These are phyloP conservation scores for Eupeodes latifasciatus DNA, from an alignment of 2,888 invertebrate species.

Conservation along the genomic window DNA sequence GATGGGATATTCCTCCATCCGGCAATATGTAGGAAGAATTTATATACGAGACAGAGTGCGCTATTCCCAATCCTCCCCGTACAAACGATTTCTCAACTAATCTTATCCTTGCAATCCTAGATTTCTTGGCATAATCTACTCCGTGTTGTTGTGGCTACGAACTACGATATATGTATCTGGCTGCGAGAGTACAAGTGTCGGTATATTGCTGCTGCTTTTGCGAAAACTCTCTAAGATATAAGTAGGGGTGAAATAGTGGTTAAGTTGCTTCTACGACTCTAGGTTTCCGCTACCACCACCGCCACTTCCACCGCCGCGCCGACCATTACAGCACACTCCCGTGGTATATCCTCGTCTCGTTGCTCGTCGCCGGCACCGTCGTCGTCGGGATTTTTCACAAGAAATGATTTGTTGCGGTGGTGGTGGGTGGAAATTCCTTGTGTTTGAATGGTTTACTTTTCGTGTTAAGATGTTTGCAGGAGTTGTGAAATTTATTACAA, in stretches of 20 bases:
- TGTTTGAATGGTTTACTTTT: constrained; percentile 44
- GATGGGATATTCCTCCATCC: neutral
- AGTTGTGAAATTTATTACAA: constrained; percentile 81
- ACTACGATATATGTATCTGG: constrained; percentile 27
- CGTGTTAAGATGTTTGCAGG: constrained; percentile 62
- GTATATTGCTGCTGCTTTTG: constrained; percentile 28
- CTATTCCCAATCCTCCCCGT: constrained; percentile 14
- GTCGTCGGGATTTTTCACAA: neutral
- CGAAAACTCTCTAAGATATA: neutral
- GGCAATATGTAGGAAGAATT: neutral
- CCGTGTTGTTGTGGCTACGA: constrained; percentile 26
- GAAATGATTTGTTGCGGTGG: constrained; percentile 16
- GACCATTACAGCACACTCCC: no score
- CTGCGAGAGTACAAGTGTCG: constrained; percentile 1
- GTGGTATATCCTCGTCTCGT: neutral
- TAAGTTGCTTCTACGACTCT: constrained; percentile 7
- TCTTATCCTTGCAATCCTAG: constrained; percentile 39
- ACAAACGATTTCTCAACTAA: constrained; percentile 45
- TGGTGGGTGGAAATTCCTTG: constrained; percentile 18
- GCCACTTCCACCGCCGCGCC: neutral
- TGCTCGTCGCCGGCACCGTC: no score
- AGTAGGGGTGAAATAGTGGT: constrained; percentile 22
- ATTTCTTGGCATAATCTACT: constrained; percentile 63
- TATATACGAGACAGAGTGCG: neutral
- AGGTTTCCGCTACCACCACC: neutral